Percentiles rank a stretch among this genome's conserved stretches.
These are phyloP conservation scores for Achlya flavicornis DNA, from an alignment of 2,888 invertebrate genomes.

Conservation along the genomic window DNA sequence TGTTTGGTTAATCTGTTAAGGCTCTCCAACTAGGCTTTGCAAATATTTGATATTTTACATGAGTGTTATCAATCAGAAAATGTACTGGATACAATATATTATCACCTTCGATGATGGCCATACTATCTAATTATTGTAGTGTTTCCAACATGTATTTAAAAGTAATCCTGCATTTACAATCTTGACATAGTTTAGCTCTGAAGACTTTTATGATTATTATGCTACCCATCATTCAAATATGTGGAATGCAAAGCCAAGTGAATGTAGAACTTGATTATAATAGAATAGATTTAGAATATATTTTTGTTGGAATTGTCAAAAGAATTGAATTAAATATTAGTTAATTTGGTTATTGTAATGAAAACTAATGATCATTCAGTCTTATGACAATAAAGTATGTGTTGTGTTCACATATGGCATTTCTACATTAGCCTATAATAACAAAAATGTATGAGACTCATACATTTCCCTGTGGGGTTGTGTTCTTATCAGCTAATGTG, in stretches of 20 bases:
- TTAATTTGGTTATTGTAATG: background rate
- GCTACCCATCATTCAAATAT: background rate
- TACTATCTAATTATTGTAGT: background rate
- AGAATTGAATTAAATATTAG: background rate
- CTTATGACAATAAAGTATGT: background rate
- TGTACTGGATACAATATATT: background rate
- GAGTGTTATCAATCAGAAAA: background rate
- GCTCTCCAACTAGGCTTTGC: slow-evolving; percentile 1
- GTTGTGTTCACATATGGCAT: no score
- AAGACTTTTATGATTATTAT: no score
- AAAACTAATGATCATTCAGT: background rate
- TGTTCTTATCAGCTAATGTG: no score
- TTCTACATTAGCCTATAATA: no score
- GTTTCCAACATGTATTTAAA: background rate
- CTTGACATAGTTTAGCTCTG: no score
- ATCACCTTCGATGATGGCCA: background rate
- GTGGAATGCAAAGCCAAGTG: background rate
- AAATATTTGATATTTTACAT: background rate
- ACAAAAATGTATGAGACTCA: no score
- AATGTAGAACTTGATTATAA: background rate
- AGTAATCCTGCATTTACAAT: no score
- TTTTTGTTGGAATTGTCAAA: background rate
- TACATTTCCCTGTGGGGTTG: no score
- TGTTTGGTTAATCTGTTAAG: slow-evolving; percentile 6
- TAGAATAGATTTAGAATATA: background rate